Conservation (phyloP, 1,140 invertebrate species). For the Pararge aegeria region DNA sequence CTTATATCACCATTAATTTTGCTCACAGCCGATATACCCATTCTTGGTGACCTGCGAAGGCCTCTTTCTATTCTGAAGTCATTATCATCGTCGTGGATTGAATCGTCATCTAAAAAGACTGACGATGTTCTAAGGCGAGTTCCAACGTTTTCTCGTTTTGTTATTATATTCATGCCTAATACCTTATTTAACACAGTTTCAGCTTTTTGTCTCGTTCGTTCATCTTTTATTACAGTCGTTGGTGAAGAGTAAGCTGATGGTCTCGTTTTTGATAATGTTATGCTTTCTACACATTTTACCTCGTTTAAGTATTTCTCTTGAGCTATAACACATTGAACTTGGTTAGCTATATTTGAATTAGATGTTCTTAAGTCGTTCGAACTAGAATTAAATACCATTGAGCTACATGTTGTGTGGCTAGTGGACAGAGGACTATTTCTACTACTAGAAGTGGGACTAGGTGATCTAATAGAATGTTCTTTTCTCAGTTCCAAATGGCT, state of each 20-base stretch:
- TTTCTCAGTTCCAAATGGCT: constrained; percentile 68
- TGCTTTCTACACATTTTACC: constrained; percentile 76
- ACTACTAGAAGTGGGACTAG: constrained; percentile 72
- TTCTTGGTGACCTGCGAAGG: constrained; percentile 63
- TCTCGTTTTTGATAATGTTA: constrained; percentile 69
- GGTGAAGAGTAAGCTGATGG: constrained; percentile 54
- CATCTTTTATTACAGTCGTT: constrained; percentile 56
- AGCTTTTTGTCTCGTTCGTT: constrained; percentile 70
- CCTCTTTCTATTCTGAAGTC: constrained; percentile 71
- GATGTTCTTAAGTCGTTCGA: constrained; percentile 75
- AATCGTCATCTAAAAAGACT: constrained; percentile 71
- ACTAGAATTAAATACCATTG: constrained; percentile 77
- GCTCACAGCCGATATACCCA: constrained; percentile 70
- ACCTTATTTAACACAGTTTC: constrained; percentile 74
- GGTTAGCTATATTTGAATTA: constrained; percentile 72
- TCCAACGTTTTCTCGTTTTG: constrained; percentile 70
- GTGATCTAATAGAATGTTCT: constrained; percentile 65
- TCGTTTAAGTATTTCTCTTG: constrained; percentile 79
- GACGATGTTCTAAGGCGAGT: constrained; percentile 68
- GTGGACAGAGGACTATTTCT: constrained; percentile 77
- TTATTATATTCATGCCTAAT: constrained; percentile 72
- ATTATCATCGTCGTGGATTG: constrained; percentile 65
- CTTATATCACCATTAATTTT: constrained; percentile 74
- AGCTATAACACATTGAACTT: constrained; percentile 78
- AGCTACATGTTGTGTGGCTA: constrained; percentile 77